Conservation (phyloP, 2,888 invertebrate genomes). For the Hemaris fuciformis region DNA sequence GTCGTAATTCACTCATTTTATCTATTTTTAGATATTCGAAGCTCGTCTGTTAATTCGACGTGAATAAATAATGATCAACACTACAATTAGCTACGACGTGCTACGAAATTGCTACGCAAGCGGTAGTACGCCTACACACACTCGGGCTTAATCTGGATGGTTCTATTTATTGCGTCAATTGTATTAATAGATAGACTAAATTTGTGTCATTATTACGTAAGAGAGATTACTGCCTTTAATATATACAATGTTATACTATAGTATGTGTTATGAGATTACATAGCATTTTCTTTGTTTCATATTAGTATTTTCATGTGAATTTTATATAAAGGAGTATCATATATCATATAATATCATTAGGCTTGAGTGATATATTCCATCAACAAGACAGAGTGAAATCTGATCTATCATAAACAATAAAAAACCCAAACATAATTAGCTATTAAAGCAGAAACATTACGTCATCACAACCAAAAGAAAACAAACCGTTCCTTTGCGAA, state of each 20-base stretch:
- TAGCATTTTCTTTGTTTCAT: too few species aligned
- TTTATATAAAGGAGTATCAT: too few species aligned
- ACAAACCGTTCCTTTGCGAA: neutral
- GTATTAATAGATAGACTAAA: neutral
- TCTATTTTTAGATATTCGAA: neutral
- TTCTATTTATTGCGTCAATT: conserved; percentile 23
- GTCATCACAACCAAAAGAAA: neutral
- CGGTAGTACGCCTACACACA: conserved; percentile 30
- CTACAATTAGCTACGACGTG: conserved; percentile 19
- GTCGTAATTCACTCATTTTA: neutral
- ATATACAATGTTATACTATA: neutral
- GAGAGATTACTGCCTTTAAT: neutral
- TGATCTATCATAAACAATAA: too few species aligned
- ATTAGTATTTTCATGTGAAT: too few species aligned
- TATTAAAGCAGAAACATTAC: too few species aligned
- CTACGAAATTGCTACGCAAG: conserved; percentile 41
- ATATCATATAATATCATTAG: too few species aligned
- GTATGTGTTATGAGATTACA: too few species aligned
- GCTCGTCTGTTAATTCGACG: neutral
- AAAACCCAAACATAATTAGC: too few species aligned
- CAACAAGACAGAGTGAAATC: too few species aligned
- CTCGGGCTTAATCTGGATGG: conserved; percentile 28
- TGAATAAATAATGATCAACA: neutral
- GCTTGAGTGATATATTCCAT: too few species aligned
- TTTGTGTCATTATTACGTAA: too few species aligned